Conservation (phyloP, 1,140 invertebrate species). For the Brachystomella parvula region DNA sequence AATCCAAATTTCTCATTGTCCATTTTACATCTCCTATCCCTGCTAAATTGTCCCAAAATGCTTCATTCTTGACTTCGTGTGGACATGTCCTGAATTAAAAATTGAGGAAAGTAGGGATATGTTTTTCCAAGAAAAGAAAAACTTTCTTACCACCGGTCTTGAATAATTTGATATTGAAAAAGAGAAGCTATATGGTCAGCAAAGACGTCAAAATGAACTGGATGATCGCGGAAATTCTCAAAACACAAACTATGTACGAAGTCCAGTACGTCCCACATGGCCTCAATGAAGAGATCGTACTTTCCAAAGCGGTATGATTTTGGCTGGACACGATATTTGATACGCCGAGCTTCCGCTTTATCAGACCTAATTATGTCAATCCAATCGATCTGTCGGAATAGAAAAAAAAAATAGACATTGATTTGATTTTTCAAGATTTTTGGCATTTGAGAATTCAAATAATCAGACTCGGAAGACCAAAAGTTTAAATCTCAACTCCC, state of each 20-base stretch:
- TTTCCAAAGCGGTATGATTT: slow-evolving; percentile 2
- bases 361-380: not conserved
- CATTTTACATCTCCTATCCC: not conserved
- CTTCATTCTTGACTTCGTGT: not conserved
- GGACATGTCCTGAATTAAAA: not conserved
- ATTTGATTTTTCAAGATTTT: not conserved
- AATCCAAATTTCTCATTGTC: not conserved
- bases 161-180: not conserved
- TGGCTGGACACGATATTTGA: not conserved
- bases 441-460: not conserved
- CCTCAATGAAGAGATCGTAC: not conserved
- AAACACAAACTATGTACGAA: not conserved
- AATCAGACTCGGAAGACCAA: not conserved
- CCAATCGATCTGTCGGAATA: not conserved
- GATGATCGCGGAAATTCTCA: not conserved
- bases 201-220: not conserved
- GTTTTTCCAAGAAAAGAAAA: not conserved
- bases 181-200: not conserved
- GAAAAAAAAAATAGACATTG: not conserved
- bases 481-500: not conserved
- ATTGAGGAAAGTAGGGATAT: not conserved
- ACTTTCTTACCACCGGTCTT: not conserved
- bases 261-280: not conserved
- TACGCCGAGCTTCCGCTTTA: not conserved
- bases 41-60: not conserved